Percentiles rank a stretch among this genome's conserved stretches.
These are phyloP conservation scores for Hydractinia symbiolongicarpus DNA, from an alignment of 30 jellyfish, hydroid and myxozoan species.

Conservation along the genomic window DNA sequence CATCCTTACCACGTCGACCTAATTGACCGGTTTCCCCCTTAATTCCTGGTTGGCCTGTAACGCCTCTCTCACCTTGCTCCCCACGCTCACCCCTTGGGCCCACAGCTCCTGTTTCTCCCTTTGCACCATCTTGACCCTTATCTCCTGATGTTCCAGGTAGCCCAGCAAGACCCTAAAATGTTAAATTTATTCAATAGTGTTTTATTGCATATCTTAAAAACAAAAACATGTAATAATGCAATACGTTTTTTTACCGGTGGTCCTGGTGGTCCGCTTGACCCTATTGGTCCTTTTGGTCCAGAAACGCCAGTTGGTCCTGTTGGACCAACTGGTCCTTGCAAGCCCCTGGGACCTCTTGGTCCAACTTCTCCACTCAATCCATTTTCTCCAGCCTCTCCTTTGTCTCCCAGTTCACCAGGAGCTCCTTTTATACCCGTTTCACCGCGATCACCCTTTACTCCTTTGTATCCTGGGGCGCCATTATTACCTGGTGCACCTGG, in stretches of 20 bases:
- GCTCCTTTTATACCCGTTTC: conserved; percentile 44
- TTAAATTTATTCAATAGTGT: not conserved
- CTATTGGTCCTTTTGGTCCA: conserved; percentile 42
- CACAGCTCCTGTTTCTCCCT: conserved; percentile 45
- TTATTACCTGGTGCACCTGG: conserved; percentile 38
- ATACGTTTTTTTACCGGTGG: conserved; percentile 43
- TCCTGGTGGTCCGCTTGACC: conserved; percentile 76
- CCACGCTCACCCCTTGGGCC: conserved; percentile 60
- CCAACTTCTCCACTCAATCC: conserved; percentile 39
- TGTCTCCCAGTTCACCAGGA: conserved; percentile 40
- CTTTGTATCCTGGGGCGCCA: conserved; percentile 46
- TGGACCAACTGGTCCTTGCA: conserved; percentile 52
- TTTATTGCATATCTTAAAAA: not conserved
- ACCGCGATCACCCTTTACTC: conserved; percentile 51
- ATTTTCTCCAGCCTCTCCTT: conserved; percentile 49
- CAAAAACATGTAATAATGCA: not conserved
- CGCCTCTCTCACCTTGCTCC: conserved; percentile 55
- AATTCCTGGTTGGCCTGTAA: conserved; percentile 25
- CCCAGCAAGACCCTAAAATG: conserved; percentile 52
- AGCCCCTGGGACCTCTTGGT: conserved; percentile 45
- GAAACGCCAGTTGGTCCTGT: conserved; percentile 37
- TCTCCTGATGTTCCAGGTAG: conserved; percentile 60
- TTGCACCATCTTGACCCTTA: conserved; percentile 46
- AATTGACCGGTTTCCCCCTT: conserved; percentile 56
- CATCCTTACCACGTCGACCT: conserved; percentile 59